These are phyloP conservation scores for Cirrhinus mrigala DNA, from an alignment of 2,797 vertebrate species.

Conservation along the genomic window DNA sequence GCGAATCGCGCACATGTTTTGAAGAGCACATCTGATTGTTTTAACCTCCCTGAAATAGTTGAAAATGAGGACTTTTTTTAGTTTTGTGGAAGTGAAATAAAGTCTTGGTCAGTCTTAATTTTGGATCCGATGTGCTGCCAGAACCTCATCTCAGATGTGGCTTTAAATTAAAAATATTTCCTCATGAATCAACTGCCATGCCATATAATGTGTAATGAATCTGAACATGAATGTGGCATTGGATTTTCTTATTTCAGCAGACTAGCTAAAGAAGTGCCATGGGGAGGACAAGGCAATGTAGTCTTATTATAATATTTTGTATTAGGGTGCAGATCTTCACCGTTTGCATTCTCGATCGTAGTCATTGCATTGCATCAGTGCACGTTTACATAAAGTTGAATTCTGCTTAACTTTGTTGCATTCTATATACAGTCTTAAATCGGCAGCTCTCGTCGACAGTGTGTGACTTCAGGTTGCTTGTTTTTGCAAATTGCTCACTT, in stretches of 20 bases:
- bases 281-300: not conserved
- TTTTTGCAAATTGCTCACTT: conserved; percentile 1
- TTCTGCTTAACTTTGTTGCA: not conserved
- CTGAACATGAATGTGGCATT: not conserved
- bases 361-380: not conserved
- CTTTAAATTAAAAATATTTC: not conserved
- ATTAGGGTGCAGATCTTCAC: not conserved
- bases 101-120: not conserved
- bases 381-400: not conserved
- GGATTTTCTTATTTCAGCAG: not conserved
- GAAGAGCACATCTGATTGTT: not conserved
- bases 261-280: not conserved
- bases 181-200: not conserved
- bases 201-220: conserved; percentile 11
- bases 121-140: not conserved
- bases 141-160: not conserved
- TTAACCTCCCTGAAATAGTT: conserved; percentile 1
- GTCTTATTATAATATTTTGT: not conserved
- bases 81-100: conserved; percentile 2
- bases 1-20: not conserved
- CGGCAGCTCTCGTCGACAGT: not conserved
- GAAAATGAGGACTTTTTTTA: not conserved
- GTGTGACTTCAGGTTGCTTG: not conserved
- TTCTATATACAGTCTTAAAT: not conserved
- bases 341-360: not conserved